Evolutionary conservation across 1,140 invertebrate species (phyloP).

Genomic region (Cyphomyrmex costatus): DNA sequence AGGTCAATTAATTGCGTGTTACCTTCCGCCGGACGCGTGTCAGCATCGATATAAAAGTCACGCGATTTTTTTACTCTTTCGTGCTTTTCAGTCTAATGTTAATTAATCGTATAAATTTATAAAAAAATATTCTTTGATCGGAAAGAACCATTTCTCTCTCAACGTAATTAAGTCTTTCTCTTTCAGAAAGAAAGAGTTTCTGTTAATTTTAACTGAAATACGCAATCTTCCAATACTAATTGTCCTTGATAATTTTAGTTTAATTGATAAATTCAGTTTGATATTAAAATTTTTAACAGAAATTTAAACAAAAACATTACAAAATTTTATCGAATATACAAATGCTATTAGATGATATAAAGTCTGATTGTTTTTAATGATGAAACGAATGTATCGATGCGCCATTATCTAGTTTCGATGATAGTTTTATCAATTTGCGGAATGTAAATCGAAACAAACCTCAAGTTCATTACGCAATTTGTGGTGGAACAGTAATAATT

Average conservation of each 20-base stretch:
- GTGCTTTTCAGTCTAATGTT: not conserved
- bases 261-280: not conserved
- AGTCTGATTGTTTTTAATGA: not conserved
- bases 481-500: not conserved
- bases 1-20: slow-evolving; percentile 17
- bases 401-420: not conserved
- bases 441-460: slow-evolving; percentile 9
- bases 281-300: not conserved
- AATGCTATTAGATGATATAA: not conserved
- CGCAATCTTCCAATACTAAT: not conserved
- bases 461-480: slow-evolving; percentile 32
- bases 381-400: not conserved
- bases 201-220: not conserved
- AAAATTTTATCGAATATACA: not conserved
- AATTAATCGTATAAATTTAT: slow-evolving; percentile 11
- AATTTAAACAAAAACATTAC: not conserved
- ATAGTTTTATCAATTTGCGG: not conserved
- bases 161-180: not conserved
- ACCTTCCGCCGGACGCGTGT: slow-evolving; percentile 15
- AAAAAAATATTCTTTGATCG: not conserved
- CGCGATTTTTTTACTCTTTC: slow-evolving; percentile 7
- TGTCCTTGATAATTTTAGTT: too few relatives aligned
- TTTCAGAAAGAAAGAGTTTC: not conserved
- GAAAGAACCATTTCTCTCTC: not conserved
- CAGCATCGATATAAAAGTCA: slow-evolving; percentile 2